Percentiles rank a stretch among this genome's conserved stretches.
Conservation (phyloP, 2,888 invertebrate genomes). For the Cyaniris semiargus region DNA sequence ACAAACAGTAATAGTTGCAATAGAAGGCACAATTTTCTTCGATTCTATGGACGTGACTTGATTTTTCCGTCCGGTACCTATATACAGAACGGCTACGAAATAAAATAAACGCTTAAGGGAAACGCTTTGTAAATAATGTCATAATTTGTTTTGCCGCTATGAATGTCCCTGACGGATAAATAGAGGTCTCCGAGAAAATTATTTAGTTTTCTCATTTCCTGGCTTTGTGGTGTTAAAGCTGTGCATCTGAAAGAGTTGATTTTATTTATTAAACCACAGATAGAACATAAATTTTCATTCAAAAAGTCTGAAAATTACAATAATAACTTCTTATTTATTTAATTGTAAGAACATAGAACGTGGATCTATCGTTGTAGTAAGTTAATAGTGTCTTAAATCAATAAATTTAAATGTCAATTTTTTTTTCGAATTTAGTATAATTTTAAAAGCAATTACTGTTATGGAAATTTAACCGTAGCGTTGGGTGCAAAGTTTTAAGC, state of each 20-base stretch:
- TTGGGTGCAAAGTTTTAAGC: not conserved
- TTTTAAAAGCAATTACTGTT: not conserved
- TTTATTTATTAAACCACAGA: not conserved
- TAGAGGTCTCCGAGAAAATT: not conserved
- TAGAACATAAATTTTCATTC: not conserved
- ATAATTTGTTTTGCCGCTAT: slow-evolving; percentile 4
- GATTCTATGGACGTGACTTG: slow-evolving; percentile 40
- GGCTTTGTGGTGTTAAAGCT: not conserved
- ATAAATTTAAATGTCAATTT: too few relatives aligned
- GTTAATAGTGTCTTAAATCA: not conserved
- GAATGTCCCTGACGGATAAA: slow-evolving; percentile 14
- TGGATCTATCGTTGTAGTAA: too few relatives aligned
- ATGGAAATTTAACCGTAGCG: not conserved
- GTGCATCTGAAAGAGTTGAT: not conserved
- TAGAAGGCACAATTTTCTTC: slow-evolving; percentile 37
- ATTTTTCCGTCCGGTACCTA: slow-evolving; percentile 34
- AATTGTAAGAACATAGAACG: too few relatives aligned
- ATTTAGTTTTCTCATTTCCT: slow-evolving; percentile 14
- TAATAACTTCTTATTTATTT: too few relatives aligned
- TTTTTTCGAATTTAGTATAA: not conserved
- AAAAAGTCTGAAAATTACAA: not conserved
- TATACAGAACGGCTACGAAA: slow-evolving; percentile 35
- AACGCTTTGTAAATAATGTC: slow-evolving; percentile 22
- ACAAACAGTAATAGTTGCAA: slow-evolving; percentile 24
- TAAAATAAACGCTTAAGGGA: slow-evolving; percentile 8